These are phyloP conservation scores for Gouania willdenowi DNA, from an alignment of 2,797 vertebrate species.

Conservation along the genomic window DNA sequence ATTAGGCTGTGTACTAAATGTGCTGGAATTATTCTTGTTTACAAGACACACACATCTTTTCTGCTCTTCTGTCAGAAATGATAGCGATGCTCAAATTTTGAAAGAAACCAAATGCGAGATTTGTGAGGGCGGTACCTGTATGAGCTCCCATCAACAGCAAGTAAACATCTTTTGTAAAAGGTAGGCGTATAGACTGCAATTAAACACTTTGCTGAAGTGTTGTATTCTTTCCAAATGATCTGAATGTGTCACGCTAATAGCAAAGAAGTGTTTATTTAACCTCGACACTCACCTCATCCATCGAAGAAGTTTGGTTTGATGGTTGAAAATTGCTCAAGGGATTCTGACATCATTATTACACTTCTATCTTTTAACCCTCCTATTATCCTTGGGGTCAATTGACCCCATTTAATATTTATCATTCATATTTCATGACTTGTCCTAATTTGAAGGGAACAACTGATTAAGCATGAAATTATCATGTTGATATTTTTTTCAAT, in stretches of 20 bases:
- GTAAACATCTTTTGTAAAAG: constrained; percentile 51
- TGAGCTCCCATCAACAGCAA: constrained; percentile 15
- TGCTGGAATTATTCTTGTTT: constrained; percentile 50
- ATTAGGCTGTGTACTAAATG: constrained; percentile 30
- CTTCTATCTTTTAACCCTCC: no score
- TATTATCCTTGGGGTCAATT: no score
- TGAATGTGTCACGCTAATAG: constrained; percentile 37
- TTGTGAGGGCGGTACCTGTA: neutral
- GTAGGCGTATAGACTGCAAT: constrained; percentile 28
- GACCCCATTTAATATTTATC: no score
- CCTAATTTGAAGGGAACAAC: no score
- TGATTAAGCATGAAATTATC: no score
- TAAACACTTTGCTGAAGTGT: constrained; percentile 29
- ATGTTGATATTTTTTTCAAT: no score
- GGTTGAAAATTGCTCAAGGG: no score
- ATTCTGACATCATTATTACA: no score
- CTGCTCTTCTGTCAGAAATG: constrained; percentile 7
- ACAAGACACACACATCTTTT: constrained; percentile 6
- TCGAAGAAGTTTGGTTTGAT: no score
- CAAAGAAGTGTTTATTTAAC: constrained; percentile 9
- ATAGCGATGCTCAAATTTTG: constrained; percentile 24
- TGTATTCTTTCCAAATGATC: constrained; percentile 32
- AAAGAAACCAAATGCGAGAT: constrained; percentile 21
- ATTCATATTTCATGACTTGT: no score
- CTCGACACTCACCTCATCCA: no score